Conservation (phyloP, 1,140 invertebrate species). For the Acyrthosiphon pisum region DNA sequence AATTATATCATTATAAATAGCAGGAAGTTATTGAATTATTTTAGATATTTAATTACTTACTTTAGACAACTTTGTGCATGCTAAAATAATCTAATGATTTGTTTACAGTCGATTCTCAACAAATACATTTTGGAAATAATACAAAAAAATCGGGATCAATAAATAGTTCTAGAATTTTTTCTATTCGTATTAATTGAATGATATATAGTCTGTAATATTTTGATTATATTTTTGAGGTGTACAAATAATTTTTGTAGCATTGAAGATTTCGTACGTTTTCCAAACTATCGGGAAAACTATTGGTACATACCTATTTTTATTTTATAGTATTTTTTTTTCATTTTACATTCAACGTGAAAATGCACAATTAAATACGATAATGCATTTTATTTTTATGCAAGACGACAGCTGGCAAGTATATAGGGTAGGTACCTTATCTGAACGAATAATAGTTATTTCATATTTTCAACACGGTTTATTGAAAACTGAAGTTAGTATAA, state of each 20-base stretch:
- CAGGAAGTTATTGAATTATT: background rate
- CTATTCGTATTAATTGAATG: background rate
- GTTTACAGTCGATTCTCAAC: too few species aligned
- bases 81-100: background rate
- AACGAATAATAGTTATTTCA: background rate
- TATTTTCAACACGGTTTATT: background rate
- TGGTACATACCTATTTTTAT: background rate
- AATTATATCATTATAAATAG: background rate
- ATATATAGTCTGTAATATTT: too few species aligned
- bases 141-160: background rate
- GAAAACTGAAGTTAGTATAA: background rate
- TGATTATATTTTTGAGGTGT: too few species aligned
- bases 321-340: background rate
- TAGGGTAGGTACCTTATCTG: background rate
- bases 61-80: background rate
- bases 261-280: too few species aligned
- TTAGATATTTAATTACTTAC: background rate
- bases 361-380: background rate
- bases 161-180: background rate
- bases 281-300: background rate
- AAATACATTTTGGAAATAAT: too few species aligned
- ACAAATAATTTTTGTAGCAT: too few species aligned
- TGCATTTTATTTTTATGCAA: background rate
- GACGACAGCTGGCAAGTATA: background rate
- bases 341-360: background rate